Percentiles rank a stretch among this genome's conserved stretches.
Conservation (phyloP, 2,797 vertebrate species). For the Eulemur albifrons region DNA sequence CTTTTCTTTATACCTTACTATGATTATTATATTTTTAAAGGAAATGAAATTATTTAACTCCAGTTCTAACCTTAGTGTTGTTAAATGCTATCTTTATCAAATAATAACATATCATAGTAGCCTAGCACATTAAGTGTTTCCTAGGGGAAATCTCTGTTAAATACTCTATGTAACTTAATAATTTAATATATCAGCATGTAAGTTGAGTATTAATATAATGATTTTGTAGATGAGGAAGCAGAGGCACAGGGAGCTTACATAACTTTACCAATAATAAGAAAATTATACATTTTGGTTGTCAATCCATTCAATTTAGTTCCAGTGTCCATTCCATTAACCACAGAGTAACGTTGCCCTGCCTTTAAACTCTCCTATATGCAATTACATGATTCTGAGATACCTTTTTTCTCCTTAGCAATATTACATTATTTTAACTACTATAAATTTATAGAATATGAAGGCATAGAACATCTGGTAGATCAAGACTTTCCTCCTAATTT, state of each 20-base stretch:
- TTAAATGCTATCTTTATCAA: not conserved
- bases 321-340: not conserved
- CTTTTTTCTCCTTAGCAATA: not conserved
- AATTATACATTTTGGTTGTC: not conserved
- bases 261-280: not conserved
- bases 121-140: not conserved
- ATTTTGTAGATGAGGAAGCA: not conserved
- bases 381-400: not conserved
- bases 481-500: not conserved
- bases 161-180: not conserved
- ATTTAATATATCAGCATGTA: not conserved
- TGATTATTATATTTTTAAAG: not conserved
- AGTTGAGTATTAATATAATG: not conserved
- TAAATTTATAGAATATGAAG: not conserved
- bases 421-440: not conserved
- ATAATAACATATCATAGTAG: not conserved
- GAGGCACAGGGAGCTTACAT: not conserved
- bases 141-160: not conserved
- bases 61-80: not conserved
- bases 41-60: not conserved
- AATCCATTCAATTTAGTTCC: not conserved
- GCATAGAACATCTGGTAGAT: not conserved
- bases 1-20: not conserved
- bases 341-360: not conserved
- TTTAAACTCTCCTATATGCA: not conserved